phyloP scores from a whole-genome alignment of 2,797 vertebrate genomes.

The Myotis planiceps region DNA sequence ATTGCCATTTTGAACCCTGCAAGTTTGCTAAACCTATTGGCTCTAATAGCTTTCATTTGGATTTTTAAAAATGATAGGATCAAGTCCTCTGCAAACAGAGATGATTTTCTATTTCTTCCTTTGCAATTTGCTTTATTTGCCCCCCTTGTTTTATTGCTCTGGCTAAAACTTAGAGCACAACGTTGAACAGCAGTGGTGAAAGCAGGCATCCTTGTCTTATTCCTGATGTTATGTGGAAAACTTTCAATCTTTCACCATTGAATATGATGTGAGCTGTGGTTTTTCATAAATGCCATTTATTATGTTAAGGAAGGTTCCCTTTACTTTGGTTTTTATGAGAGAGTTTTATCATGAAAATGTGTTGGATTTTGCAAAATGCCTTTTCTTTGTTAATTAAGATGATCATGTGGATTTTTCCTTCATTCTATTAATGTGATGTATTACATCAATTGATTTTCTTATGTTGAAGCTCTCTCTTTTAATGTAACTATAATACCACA shows the following conservation, averaged over 20 bases:
- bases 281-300: not conserved
- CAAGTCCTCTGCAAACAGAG: not conserved
- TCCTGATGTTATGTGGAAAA: not conserved
- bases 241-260: not conserved
- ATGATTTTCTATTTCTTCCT: not conserved
- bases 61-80: not conserved
- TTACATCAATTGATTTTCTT: not conserved
- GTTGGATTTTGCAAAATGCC: not conserved
- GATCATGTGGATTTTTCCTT: not conserved
- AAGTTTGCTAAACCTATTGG: not conserved
- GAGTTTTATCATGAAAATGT: not conserved
- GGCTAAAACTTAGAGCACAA: not conserved
- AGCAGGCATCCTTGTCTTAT: not conserved
- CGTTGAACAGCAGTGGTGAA: not conserved
- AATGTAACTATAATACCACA: not conserved
- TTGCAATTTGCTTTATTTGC: not conserved
- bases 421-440: not conserved
- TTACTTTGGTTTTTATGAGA: not conserved
- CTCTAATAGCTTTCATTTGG: not conserved
- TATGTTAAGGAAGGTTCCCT: not conserved
- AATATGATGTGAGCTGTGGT: not conserved
- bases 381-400: not conserved
- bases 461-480: not conserved
- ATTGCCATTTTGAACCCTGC: not conserved
- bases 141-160: not conserved